These are phyloP conservation scores for Lochmaea capreae DNA, from an alignment of 2,888 invertebrate species.

Conservation along the genomic window DNA sequence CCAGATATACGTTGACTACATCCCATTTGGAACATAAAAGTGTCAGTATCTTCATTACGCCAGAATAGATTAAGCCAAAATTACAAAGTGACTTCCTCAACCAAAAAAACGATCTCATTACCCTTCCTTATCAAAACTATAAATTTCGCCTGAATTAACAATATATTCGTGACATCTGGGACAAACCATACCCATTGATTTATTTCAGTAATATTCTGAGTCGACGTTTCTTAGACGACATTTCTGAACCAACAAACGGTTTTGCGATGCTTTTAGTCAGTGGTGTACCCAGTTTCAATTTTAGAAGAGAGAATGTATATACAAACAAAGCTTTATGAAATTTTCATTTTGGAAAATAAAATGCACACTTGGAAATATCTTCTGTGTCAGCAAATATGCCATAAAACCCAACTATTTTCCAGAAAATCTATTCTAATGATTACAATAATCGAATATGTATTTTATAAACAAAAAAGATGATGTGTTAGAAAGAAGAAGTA, in stretches of 20 bases:
- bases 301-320: too few relatives aligned
- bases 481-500: too few relatives aligned
- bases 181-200: constrained; percentile 42
- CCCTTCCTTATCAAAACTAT: constrained; percentile 35
- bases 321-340: too few relatives aligned
- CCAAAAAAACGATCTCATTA: constrained; percentile 30
- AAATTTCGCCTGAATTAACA: constrained; percentile 40
- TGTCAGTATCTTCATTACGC: constrained; percentile 17
- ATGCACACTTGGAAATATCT: too few relatives aligned
- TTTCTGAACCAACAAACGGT: constrained; percentile 20
- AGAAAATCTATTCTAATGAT: too few relatives aligned
- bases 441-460: too few relatives aligned
- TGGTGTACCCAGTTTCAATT: not conserved
- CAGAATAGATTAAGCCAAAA: constrained; percentile 30
- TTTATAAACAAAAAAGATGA: too few relatives aligned
- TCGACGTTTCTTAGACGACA: constrained; percentile 23
- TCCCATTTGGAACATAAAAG: not conserved
- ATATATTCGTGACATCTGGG: constrained; percentile 43
- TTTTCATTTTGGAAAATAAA: too few relatives aligned
- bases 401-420: too few relatives aligned
- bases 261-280: constrained; percentile 18
- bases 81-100: constrained; percentile 28
- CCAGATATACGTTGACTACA: not conserved
- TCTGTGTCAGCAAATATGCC: too few relatives aligned
- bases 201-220: constrained; percentile 39